Base-by-base conservation (phyloP, 2,113 vertebrate species). In the Equus quagga region DNA sequence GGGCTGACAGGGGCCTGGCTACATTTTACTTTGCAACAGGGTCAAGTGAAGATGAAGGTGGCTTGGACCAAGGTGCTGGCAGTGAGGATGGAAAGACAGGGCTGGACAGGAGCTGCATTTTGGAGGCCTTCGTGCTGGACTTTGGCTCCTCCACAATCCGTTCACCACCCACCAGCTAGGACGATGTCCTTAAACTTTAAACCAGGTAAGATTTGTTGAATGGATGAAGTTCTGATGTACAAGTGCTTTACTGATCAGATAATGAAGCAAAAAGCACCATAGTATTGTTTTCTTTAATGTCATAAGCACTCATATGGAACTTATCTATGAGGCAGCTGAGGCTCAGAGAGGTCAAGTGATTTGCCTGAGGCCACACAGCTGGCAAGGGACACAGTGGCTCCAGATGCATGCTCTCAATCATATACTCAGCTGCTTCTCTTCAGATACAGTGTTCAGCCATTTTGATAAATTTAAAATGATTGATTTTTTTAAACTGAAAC, bases 381-480 rank as follows among this genome's bases (percentile, higher is more conserved):
- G 36, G 23, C 41, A 15, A 76, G 14, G 0, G 69, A 49, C 51
- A 21, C 33, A 28, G 28, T 4, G 5, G 13, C 26, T 85, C 49
- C 3, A 41, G 36, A 24, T 1, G 0, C 13, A 0, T 10, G 2
- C 31, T 80, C 24, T 65, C 49, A 21, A 0, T 70, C 86, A 56
- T 33, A 62, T 1, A 31, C 28, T 54, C 67, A 65, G 17, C 49
- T 31, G 19, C 54, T 49, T 65, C 21, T 96, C n/a, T 86, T 31
- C 69, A 73, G 6, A 23, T 10, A 46, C 2, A 0, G 24, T 13
- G 28, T 60, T 83, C 41, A 56, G 13, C 21, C 44, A 83, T 72
- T 81, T 76, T n/a, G 49, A 91, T 21, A 91, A 58, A 81, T 73
- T 72, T 70, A 18, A 76, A 88, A 94, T 87, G 76, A 90, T 60